Evolutionary conservation across 2,797 vertebrate species (phyloP).

Genomic region (Sebastes ruberrimus): DNA sequence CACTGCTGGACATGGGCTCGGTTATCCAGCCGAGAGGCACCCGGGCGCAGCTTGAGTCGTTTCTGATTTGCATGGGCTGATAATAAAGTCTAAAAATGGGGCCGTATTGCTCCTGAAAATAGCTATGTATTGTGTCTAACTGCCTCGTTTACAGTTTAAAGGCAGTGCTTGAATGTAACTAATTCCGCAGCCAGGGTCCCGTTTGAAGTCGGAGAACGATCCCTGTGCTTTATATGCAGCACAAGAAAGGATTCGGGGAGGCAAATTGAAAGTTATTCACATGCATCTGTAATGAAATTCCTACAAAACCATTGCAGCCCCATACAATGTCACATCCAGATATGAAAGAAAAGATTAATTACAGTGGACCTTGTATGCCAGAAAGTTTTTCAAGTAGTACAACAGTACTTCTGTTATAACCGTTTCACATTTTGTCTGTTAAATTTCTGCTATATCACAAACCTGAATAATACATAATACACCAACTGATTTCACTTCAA

Average conservation of each 20-base stretch:
- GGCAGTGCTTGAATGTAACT: conserved; percentile 43
- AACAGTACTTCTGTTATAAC: not conserved
- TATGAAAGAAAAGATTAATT: conserved; percentile 23
- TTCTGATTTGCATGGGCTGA: conserved; percentile 65
- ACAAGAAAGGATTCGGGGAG: conserved; percentile 31
- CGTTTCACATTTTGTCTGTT: not conserved
- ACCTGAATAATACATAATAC: not conserved
- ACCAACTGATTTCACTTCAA: not conserved
- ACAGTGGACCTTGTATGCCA: not conserved
- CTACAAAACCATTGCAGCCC: not conserved
- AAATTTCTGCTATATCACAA: not conserved
- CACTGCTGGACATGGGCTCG: conserved; percentile 58
- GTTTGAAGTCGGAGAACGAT: conserved; percentile 29
- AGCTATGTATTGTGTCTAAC: conserved; percentile 49
- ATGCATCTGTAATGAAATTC: conserved; percentile 36
- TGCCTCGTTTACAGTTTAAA: conserved; percentile 62
- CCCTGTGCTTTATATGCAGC: conserved; percentile 33
- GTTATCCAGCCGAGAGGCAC: conserved; percentile 55
- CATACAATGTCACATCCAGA: not conserved
- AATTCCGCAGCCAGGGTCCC: conserved; percentile 34
- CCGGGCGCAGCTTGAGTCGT: conserved; percentile 47
- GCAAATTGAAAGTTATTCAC: conserved; percentile 45
- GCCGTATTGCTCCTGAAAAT: conserved; percentile 31
- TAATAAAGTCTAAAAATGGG: conserved; percentile 62
- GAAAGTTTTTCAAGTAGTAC: not conserved